These are phyloP conservation scores for Prosopocoilus inquinatus DNA, from an alignment of 2,888 invertebrate species.

Conservation along the genomic window DNA sequence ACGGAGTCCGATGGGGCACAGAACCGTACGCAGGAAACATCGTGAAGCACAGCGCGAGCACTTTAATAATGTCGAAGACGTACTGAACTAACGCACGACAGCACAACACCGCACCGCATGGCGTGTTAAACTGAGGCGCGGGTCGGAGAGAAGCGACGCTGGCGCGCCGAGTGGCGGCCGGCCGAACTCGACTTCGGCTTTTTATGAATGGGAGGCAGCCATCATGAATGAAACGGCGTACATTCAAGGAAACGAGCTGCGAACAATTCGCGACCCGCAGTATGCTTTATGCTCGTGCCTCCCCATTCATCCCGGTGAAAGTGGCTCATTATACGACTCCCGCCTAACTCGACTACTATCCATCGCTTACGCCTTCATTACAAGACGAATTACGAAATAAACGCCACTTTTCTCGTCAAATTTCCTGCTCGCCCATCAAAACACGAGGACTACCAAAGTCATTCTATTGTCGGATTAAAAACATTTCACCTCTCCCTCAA, in stretches of 20 bases:
- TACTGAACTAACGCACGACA: constrained; percentile 23
- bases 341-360: constrained; percentile 19
- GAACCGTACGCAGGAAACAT: constrained; percentile 8
- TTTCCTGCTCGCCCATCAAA: neutral
- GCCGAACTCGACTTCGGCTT: constrained; percentile 56
- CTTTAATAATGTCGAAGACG: constrained; percentile 25
- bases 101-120: constrained; percentile 18
- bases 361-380: neutral
- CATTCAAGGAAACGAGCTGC: constrained; percentile 50
- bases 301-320: constrained; percentile 40
- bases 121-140: constrained; percentile 12
- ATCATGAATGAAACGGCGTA: constrained; percentile 67
- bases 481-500: no score
- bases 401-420: neutral
- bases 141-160: constrained; percentile 35
- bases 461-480: no score
- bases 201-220: constrained; percentile 73
- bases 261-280: constrained; percentile 38
- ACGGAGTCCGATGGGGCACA: constrained; percentile 20
- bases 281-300: constrained; percentile 30
- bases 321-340: constrained; percentile 32
- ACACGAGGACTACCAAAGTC: neutral
- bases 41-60: neutral
- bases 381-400: neutral
- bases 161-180: constrained; percentile 42